phyloP scores from a whole-genome alignment of 2,113 vertebrate genomes.

The Aramus guarauna region DNA sequence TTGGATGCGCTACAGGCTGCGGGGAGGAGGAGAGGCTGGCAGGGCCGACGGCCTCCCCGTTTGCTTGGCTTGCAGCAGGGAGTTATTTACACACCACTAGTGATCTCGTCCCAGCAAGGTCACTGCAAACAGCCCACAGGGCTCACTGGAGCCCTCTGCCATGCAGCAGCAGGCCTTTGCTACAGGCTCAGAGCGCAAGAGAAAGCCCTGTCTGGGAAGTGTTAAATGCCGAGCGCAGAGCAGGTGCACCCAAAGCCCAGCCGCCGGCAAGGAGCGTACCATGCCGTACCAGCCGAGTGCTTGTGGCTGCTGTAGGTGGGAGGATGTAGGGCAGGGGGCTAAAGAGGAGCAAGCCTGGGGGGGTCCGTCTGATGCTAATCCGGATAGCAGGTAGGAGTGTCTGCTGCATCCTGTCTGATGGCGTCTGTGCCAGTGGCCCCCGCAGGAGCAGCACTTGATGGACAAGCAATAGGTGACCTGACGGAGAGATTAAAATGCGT shows the following conservation, averaged over 20 bases:
- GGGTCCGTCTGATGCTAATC: background rate
- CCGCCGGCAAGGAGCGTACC: rapidly evolving
- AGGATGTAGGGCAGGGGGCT: rapidly evolving
- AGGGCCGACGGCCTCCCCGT: background rate
- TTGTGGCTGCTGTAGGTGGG: background rate
- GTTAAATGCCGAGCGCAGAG: background rate
- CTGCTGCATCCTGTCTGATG: background rate
- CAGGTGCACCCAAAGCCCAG: background rate
- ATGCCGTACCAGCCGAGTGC: background rate
- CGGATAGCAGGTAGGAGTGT: background rate
- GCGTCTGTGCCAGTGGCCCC: background rate
- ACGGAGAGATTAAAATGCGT: constrained; percentile 55
- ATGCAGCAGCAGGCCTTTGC: background rate
- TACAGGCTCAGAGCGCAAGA: background rate
- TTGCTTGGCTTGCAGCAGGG: background rate
- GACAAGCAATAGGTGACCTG: constrained; percentile 57
- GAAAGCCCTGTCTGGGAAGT: background rate
- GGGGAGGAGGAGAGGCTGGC: background rate
- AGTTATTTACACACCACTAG: constrained; percentile 14
- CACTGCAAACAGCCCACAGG: background rate
- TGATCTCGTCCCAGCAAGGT: background rate
- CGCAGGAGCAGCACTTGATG: background rate
- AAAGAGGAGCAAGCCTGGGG: background rate
- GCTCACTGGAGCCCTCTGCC: background rate
- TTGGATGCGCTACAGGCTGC: background rate